Conservation (phyloP, 2,113 vertebrate species). For the Gulo gulo region DNA sequence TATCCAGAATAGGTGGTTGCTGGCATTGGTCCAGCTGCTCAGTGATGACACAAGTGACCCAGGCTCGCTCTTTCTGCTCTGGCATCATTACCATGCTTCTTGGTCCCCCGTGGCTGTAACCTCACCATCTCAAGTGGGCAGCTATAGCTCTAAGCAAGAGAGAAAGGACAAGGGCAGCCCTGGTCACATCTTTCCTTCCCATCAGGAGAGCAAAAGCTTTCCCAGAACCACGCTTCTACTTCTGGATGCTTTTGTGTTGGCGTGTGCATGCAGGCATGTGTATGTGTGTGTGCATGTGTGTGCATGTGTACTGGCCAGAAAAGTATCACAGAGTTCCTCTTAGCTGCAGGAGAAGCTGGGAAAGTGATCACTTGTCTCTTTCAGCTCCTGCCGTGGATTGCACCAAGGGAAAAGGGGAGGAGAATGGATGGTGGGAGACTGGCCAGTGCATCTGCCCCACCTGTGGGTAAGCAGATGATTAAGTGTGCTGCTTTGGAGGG, state of each 20-base stretch:
- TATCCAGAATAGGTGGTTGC: neutral
- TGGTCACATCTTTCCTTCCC: neutral
- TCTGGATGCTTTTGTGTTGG: neutral
- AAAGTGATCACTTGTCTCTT: neutral
- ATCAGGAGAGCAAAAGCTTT: neutral
- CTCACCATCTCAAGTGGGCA: neutral
- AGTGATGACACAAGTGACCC: neutral
- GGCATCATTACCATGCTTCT: neutral
- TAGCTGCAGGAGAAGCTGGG: neutral
- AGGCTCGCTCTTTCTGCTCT: neutral
- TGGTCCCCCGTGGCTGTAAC: neutral
- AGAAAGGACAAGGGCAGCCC: neutral
- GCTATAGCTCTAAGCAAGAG: neutral
- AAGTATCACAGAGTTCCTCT: neutral
- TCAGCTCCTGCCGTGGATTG: neutral
- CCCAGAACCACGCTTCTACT: neutral
- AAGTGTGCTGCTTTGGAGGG: neutral
- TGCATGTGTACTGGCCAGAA: neutral
- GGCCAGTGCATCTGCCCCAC: neutral
- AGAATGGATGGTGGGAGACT: neutral
- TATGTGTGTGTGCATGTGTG: no score
- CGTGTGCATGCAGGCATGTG: rapidly evolving
- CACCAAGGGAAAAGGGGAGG: neutral
- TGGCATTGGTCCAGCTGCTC: neutral
- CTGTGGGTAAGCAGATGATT: neutral